phyloP scores from a whole-genome alignment of 2,113 vertebrate genomes.

The Onychostoma macrolepis region DNA sequence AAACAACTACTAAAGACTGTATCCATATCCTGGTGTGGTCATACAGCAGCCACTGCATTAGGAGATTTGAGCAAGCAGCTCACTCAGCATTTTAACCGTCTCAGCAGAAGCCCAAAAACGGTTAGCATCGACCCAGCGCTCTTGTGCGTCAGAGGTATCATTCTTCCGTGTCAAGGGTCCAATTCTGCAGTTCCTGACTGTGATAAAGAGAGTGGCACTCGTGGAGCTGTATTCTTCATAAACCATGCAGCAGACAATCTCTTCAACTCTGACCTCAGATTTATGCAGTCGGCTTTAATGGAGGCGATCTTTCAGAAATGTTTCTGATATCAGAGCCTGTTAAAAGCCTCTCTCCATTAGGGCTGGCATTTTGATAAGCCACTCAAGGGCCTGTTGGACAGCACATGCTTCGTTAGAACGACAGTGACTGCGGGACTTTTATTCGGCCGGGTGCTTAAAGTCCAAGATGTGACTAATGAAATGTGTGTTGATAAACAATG shows the following conservation, averaged over 20 bases:
- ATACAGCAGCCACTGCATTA: neutral
- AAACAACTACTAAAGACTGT: neutral
- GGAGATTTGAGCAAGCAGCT: neutral
- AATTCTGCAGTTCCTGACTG: constrained; percentile 18
- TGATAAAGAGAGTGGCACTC: constrained; percentile 12
- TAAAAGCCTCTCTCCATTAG: constrained; percentile 36
- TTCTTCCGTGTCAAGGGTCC: constrained; percentile 35
- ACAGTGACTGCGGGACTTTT: neutral
- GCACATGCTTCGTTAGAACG: neutral
- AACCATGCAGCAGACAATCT: constrained; percentile 20
- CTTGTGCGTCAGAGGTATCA: constrained; percentile 28
- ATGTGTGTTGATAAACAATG: neutral
- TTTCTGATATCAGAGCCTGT: constrained; percentile 32
- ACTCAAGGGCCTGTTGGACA: neutral
- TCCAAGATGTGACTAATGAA: constrained; percentile 13
- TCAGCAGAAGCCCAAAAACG: constrained; percentile 29
- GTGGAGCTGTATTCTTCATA: constrained; percentile 20
- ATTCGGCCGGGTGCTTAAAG: neutral
- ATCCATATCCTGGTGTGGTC: neutral
- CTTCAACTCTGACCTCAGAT: constrained; percentile 8
- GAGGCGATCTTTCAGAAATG: constrained; percentile 4
- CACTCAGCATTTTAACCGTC: constrained; percentile 27
- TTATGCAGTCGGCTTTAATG: neutral
- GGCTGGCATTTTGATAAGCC: constrained; percentile 6
- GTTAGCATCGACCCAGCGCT: constrained; percentile 47